Evolutionary conservation across 2,113 vertebrate genomes (phyloP), one percentile per base, ranked within the genome.

Genomic region (Poecilia latipinna): DNA sequence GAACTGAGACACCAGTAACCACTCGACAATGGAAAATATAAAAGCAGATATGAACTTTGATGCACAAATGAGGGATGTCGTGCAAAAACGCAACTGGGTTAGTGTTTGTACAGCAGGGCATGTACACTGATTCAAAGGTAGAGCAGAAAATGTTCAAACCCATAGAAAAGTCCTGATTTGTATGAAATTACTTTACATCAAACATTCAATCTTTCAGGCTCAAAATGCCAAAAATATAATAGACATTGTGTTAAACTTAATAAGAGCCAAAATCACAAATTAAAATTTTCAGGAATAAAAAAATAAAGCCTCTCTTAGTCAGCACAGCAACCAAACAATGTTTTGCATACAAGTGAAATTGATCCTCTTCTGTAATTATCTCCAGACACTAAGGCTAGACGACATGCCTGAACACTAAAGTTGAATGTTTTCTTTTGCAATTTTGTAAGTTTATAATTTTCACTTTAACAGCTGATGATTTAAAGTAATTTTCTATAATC

Each of bases 1-100:
- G 65, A 84, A 81, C 74, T 72, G 79, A 84, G 79, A 92, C 64
- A 89, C 62, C 76, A 79, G 70, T 88, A 86, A 82, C 77, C 29
- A 83, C 75, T 91, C 51, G 88, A 68, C 24, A 35, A 1, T 54
- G 75, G 17, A 51, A 80, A 68, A 78, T 68, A 28, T 24, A 74
- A 64, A 74, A 82, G 61, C 61, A 84, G 33, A 86, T 29, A 68
- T 80, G 72, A 88, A 79, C 61, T 74, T 83, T 75, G 12, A 83
- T 82, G 82, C 76, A 72, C 72, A 77, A 77, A 72, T 39, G 44
- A 83, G 82, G 74, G 44, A 83, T 80, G 73, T 81, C 69, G 33
- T 80, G 80, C 71, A 75, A 70, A 79, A 74, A 70, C 32, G 72
- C 60, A 75, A 72, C 15, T 29, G 26, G 73, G 64, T 74, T 60